Conservation (phyloP, 1,140 invertebrate species). For the Ganaspis sp. region DNA sequence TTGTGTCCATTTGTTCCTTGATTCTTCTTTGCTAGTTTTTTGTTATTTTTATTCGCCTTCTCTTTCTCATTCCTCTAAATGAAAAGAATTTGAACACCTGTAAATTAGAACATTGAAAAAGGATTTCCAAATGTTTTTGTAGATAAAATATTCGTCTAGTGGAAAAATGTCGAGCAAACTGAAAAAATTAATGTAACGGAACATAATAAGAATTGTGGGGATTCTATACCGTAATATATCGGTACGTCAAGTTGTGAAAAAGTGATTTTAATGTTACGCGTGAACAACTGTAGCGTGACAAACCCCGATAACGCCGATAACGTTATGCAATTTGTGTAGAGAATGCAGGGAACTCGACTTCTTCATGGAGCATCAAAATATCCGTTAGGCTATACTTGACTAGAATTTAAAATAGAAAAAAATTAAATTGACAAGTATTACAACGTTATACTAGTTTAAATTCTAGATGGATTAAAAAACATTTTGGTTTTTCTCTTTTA, state of each 20-base stretch:
- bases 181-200: constrained; percentile 17
- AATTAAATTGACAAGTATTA: neutral
- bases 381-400: neutral
- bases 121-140: too few relatives aligned
- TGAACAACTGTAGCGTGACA: constrained; percentile 27
- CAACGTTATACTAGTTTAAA: too few relatives aligned
- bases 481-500: too few relatives aligned
- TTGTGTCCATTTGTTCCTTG: too few relatives aligned
- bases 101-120: too few relatives aligned
- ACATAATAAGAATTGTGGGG: neutral
- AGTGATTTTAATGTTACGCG: constrained; percentile 26
- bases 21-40: too few relatives aligned
- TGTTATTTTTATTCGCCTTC: too few relatives aligned
- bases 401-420: neutral
- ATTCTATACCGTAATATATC: constrained; percentile 23
- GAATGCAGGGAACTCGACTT: neutral
- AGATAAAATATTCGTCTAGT: too few relatives aligned
- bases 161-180: too few relatives aligned
- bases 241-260: constrained; percentile 6
- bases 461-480: too few relatives aligned
- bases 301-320: constrained; percentile 18
- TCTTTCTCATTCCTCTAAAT: too few relatives aligned
- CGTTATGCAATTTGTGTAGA: constrained; percentile 18
- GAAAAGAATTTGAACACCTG: too few relatives aligned
- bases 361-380: neutral